A percentile compares a stretch with the other conserved stretches of the same genome.
phyloP scores from a whole-genome alignment of 2,113 vertebrate genomes.

The Corythornis cristatus region DNA sequence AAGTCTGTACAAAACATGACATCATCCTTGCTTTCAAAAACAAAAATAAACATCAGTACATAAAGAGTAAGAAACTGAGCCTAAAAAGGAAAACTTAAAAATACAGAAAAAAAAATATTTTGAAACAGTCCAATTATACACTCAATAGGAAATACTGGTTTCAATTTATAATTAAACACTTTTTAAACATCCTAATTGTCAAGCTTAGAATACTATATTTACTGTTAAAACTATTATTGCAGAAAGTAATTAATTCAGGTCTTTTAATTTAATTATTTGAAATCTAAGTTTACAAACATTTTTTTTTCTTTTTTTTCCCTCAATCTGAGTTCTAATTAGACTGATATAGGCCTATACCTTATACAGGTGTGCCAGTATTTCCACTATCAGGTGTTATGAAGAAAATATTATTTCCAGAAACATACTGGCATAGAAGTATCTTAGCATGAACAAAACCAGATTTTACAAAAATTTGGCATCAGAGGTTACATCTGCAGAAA shows the following conservation, averaged over 20 bases:
- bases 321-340: constrained; percentile 53
- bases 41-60: not conserved
- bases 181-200: not conserved
- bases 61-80: not conserved
- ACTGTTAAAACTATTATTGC: not conserved
- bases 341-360: not conserved
- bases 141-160: not conserved
- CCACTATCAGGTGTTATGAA: constrained; percentile 20
- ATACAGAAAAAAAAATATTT: not conserved
- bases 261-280: constrained; percentile 30
- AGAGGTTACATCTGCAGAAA: constrained; percentile 40
- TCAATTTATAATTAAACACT: not conserved
- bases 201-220: not conserved
- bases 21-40: not conserved
- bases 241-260: constrained; percentile 36
- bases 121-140: not conserved
- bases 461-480: constrained; percentile 52
- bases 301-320: not conserved
- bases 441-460: constrained; percentile 22
- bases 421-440: not conserved
- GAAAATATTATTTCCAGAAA: constrained; percentile 31
- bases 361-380: constrained; percentile 16
- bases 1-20: not conserved
- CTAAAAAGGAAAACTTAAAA: not conserved
- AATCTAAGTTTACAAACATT: constrained; percentile 46